Evolutionary conservation across 2,113 vertebrate genomes (phyloP).

Genomic region (Anolis sagrei): DNA sequence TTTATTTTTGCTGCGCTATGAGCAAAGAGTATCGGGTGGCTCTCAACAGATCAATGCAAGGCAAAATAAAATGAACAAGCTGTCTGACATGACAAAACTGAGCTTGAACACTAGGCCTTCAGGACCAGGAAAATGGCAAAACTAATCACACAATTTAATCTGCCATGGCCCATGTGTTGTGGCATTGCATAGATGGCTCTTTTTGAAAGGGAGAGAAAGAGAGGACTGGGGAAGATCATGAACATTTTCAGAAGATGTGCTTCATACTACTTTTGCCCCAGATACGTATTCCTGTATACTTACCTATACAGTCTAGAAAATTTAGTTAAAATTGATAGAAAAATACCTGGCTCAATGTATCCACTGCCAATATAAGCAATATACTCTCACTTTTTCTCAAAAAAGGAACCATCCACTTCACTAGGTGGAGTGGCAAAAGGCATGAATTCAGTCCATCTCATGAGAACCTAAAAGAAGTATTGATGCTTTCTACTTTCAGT

Average conservation of each 20-base stretch:
- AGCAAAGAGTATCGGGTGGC: conserved; percentile 25
- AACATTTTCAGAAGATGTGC: not conserved
- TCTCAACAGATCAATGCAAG: conserved; percentile 52
- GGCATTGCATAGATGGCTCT: not conserved
- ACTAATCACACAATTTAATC: conserved; percentile 52
- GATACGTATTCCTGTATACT: accelerated
- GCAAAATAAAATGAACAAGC: conserved; percentile 64
- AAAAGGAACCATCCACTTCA: too few relatives aligned
- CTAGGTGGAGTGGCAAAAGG: too few relatives aligned
- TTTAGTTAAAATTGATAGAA: too few relatives aligned
- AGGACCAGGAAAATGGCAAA: conserved; percentile 65
- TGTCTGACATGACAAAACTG: conserved; percentile 60
- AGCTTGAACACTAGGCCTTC: conserved; percentile 52
- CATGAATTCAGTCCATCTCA: too few relatives aligned
- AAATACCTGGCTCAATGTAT: too few relatives aligned
- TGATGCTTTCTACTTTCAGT: too few relatives aligned
- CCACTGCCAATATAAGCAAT: too few relatives aligned
- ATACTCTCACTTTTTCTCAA: too few relatives aligned
- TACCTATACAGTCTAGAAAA: too few relatives aligned
- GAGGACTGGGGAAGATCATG: not conserved
- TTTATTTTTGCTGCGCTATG: conserved; percentile 45
- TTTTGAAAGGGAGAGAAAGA: not conserved
- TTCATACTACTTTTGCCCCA: not conserved
- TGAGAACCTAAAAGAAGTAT: too few relatives aligned
- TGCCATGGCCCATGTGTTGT: conserved; percentile 55